These are phyloP conservation scores for Emydocephalus ijimae DNA, from an alignment of 2,113 vertebrate species.

Conservation along the genomic window DNA sequence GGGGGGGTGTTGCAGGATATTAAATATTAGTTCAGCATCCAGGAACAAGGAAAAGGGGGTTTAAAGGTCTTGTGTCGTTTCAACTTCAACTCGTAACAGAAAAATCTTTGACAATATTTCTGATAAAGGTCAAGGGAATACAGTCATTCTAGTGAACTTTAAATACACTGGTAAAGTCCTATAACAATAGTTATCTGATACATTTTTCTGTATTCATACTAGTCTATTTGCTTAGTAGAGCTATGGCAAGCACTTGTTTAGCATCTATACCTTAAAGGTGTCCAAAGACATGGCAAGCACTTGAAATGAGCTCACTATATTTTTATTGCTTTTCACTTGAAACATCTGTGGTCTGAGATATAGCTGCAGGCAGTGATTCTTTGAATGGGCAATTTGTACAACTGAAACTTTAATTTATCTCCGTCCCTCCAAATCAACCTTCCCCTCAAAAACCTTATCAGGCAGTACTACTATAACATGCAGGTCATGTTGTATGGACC, in stretches of 20 bases:
- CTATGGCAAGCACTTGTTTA: constrained; percentile 65
- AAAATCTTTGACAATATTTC: constrained; percentile 62
- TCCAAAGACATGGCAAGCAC: constrained; percentile 54
- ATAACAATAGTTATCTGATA: constrained; percentile 43
- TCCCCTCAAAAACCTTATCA: background rate
- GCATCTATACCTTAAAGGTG: constrained; percentile 62
- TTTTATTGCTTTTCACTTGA: constrained; percentile 30
- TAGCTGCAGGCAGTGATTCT: background rate
- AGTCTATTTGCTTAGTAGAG: constrained; percentile 61
- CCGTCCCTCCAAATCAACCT: background rate
- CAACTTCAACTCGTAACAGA: constrained; percentile 51
- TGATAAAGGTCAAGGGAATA: constrained; percentile 74
- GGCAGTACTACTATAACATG: background rate
- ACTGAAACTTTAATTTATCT: background rate
- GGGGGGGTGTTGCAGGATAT: background rate
- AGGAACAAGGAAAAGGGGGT: constrained; percentile 39
- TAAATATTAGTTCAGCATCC: background rate
- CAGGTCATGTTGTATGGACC: background rate
- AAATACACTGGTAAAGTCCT: constrained; percentile 65
- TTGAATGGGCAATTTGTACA: background rate
- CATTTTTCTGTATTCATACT: constrained; percentile 61
- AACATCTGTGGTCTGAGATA: constrained; percentile 1
- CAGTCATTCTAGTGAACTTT: constrained; percentile 76
- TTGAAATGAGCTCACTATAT: constrained; percentile 49
- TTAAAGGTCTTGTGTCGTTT: constrained; percentile 64